These are phyloP conservation scores for Podiceps cristatus DNA, from an alignment of 2,113 vertebrate species.

Conservation along the genomic window DNA sequence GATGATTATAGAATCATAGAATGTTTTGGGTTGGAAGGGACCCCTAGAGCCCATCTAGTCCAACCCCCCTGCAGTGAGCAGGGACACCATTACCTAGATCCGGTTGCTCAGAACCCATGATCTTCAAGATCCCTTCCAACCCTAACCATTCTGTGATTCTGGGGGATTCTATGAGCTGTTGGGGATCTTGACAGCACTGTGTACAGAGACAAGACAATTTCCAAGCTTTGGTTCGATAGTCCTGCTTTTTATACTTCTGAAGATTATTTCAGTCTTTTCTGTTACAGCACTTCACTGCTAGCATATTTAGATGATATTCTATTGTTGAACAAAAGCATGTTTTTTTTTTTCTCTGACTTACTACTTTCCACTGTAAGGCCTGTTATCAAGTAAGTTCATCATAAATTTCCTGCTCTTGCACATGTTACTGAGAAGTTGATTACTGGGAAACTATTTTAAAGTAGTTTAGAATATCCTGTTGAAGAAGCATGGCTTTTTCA, in stretches of 20 bases:
- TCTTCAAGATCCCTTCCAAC: too few relatives aligned
- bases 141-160: too few relatives aligned
- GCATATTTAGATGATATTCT: not conserved
- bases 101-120: too few relatives aligned
- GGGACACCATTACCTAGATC: too few relatives aligned
- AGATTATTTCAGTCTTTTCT: not conserved
- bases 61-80: too few relatives aligned
- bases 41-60: too few relatives aligned
- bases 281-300: not conserved
- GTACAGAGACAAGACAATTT: not conserved
- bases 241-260: not conserved
- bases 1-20: too few relatives aligned
- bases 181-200: not conserved
- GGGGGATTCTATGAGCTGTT: not conserved
- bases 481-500: not conserved
- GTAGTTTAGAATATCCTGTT: not conserved
- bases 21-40: too few relatives aligned
- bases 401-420: not conserved
- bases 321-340: not conserved
- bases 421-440: not conserved
- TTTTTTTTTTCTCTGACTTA: not conserved
- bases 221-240: constrained; percentile 4
- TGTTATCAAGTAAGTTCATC: not conserved
- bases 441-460: not conserved
- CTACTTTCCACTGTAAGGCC: not conserved